Evolutionary conservation across 2,113 vertebrate species (phyloP).

Genomic region (Syrrhaptes paradoxus): DNA sequence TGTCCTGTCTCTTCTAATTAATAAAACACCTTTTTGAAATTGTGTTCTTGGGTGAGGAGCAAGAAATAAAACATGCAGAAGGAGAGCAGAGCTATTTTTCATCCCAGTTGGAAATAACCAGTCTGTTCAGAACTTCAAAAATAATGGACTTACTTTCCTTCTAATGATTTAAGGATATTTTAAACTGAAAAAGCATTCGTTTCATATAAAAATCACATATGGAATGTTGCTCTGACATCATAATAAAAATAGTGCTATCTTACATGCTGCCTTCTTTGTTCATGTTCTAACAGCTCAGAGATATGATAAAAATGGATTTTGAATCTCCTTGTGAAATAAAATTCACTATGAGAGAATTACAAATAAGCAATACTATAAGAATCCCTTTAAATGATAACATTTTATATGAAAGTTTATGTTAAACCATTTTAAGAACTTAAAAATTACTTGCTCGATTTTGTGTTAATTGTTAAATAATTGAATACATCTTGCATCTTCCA

Average conservation of each 20-base stretch:
- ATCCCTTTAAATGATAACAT: neutral
- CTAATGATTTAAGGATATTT: neutral
- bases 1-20: neutral
- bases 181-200: neutral
- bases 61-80: neutral
- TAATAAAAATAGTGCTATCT: neutral
- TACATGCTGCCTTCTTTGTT: neutral
- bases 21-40: neutral
- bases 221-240: neutral
- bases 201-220: neutral
- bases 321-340: neutral
- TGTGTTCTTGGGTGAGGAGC: rapidly evolving
- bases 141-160: neutral
- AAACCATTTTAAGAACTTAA: neutral
- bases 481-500: neutral
- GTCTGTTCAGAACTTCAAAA: neutral
- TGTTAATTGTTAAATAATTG: neutral
- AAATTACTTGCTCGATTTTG: neutral
- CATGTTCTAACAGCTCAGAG: neutral
- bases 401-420: neutral
- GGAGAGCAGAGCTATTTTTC: neutral
- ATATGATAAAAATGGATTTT: neutral
- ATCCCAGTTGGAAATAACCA: neutral
- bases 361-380: neutral
- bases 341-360: neutral